These are phyloP conservation scores for Bungarus multicinctus DNA, from an alignment of 2,113 vertebrate genomes.

Conservation along the genomic window DNA sequence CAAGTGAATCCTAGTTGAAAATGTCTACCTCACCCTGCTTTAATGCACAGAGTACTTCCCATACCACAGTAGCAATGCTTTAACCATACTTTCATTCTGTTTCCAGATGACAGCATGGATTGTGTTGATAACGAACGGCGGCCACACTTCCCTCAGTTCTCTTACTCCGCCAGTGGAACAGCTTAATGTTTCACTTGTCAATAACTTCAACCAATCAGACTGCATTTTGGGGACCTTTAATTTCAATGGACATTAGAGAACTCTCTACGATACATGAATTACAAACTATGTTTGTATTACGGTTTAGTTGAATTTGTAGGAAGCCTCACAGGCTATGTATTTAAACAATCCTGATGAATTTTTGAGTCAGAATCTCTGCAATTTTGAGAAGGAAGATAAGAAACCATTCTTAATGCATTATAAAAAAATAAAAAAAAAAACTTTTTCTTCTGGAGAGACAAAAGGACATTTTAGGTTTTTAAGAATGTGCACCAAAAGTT, in stretches of 20 bases:
- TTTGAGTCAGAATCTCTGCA: conserved; percentile 52
- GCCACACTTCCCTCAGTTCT: conserved; percentile 97
- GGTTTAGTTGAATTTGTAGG: conserved; percentile 69
- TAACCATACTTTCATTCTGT: background rate
- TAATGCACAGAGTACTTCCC: background rate
- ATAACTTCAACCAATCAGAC: conserved; percentile 71
- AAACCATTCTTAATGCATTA: conserved; percentile 66
- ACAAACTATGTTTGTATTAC: conserved; percentile 76
- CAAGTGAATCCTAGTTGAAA: background rate
- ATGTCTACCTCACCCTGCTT: background rate
- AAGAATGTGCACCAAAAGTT: conserved; percentile 66
- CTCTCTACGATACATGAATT: conserved; percentile 69
- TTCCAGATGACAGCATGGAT: conserved; percentile 90
- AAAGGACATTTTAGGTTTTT: conserved; percentile 60
- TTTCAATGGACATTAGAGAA: conserved; percentile 74
- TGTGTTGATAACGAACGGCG: conserved; percentile 89
- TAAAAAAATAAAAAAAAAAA: conserved; percentile 26
- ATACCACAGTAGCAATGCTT: background rate
- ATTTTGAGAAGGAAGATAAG: conserved; percentile 67
- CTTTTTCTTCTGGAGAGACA: conserved; percentile 55
- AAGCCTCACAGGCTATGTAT: conserved; percentile 61
- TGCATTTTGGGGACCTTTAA: conserved; percentile 73
- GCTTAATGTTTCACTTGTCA: conserved; percentile 72
- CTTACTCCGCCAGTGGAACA: conserved; percentile 92
- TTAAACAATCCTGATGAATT: conserved; percentile 66